A percentile compares a stretch with the other conserved stretches of the same genome.
Evolutionary conservation across 1,140 invertebrate genomes (phyloP).

Genomic region (Aphidius gifuensis): DNA sequence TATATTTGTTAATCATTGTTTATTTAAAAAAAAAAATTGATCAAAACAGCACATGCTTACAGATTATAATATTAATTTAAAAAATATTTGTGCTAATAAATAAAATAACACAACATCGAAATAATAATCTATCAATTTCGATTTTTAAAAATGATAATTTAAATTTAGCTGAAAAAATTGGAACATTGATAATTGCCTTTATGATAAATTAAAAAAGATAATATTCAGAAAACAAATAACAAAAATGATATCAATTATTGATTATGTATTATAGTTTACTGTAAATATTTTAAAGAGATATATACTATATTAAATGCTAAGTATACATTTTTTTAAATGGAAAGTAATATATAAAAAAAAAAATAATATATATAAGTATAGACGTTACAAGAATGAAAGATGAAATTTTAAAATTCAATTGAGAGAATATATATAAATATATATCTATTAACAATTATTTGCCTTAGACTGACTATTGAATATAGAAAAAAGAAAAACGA

Average conservation of each 20-base stretch:
- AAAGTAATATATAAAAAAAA: constrained; percentile 57
- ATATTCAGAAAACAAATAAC: constrained; percentile 33
- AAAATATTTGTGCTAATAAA: too few relatives aligned
- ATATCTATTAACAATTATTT: constrained; percentile 53
- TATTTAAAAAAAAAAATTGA: too few relatives aligned
- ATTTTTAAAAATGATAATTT: neutral
- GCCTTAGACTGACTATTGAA: constrained; percentile 56
- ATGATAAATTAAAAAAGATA: constrained; percentile 26
- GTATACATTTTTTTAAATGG: constrained; percentile 55
- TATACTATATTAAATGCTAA: constrained; percentile 52
- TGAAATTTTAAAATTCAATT: neutral
- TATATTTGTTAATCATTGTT: too few relatives aligned
- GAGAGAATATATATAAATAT: constrained; percentile 34
- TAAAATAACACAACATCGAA: neutral
- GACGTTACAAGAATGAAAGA: constrained; percentile 1
- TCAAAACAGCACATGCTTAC: too few relatives aligned
- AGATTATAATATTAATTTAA: too few relatives aligned
- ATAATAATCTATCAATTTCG: too few relatives aligned
- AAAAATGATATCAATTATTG: constrained; percentile 39
- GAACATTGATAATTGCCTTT: constrained; percentile 56
- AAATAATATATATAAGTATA: constrained; percentile 36
- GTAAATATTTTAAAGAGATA: constrained; percentile 53
- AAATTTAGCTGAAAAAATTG: constrained; percentile 29
- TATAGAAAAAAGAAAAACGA: constrained; percentile 40
- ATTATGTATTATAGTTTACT: constrained; percentile 51